These are phyloP conservation scores for Argynnis bischoffii DNA, from an alignment of 2,888 invertebrate species.

Conservation along the genomic window DNA sequence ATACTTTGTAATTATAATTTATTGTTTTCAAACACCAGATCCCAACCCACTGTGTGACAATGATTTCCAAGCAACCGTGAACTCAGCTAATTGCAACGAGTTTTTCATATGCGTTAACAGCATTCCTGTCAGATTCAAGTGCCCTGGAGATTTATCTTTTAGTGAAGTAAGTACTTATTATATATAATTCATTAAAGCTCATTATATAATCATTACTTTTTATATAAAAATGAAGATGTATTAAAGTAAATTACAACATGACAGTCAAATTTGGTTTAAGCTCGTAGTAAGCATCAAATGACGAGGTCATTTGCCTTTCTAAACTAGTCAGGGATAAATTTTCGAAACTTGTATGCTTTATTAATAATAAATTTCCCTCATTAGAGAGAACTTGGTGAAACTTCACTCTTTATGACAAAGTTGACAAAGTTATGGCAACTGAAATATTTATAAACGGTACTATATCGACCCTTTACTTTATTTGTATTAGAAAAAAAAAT, in stretches of 20 bases:
- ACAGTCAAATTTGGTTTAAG: neutral
- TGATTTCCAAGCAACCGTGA: slow-evolving; percentile 84
- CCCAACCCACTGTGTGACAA: slow-evolving; percentile 69
- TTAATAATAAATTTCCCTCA: too few relatives aligned
- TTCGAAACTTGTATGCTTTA: slow-evolving; percentile 18
- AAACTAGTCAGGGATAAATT: slow-evolving; percentile 35
- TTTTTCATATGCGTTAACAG: slow-evolving; percentile 85
- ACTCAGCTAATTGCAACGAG: slow-evolving; percentile 83
- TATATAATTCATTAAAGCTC: neutral
- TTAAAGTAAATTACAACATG: neutral
- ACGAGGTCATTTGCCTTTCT: slow-evolving; percentile 40
- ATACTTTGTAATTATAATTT: neutral
- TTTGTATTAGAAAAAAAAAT: too few relatives aligned
- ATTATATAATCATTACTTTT: too few relatives aligned
- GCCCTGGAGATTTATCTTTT: slow-evolving; percentile 84
- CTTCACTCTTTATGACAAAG: neutral
- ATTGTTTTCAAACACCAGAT: slow-evolving; percentile 32
- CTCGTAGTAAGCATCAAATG: slow-evolving; percentile 16
- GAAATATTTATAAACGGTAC: too few relatives aligned
- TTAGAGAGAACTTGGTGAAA: neutral
- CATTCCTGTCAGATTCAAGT: slow-evolving; percentile 82
- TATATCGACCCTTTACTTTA: too few relatives aligned
- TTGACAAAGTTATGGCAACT: too few relatives aligned
- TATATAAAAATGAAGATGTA: too few relatives aligned
- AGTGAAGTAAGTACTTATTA: slow-evolving; percentile 73